Evolutionary conservation across 2,888 invertebrate species (phyloP).

Genomic region (Caenorhabditis drosophilae): DNA sequence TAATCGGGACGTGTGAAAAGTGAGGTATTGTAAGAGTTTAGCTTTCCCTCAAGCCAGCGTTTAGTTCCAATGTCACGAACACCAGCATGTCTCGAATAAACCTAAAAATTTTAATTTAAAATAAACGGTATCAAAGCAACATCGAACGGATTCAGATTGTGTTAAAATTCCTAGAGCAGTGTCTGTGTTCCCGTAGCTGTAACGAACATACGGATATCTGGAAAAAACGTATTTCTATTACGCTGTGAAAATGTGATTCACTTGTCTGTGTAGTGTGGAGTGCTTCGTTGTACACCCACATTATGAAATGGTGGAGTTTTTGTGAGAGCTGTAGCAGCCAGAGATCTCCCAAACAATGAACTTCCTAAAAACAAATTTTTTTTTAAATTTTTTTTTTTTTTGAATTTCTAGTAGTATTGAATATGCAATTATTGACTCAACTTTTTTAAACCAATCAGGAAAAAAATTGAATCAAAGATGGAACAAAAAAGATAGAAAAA

Average conservation of each 20-base stretch:
- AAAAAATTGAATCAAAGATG: constrained; percentile 13
- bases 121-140: neutral
- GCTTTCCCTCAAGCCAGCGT: constrained; percentile 66
- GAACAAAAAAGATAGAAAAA: neutral
- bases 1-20: constrained; percentile 60
- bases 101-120: constrained; percentile 25
- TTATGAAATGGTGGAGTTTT: constrained; percentile 63
- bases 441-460: neutral
- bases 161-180: constrained; percentile 58
- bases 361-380: constrained; percentile 50
- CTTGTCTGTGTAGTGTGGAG: constrained; percentile 65
- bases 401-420: too few species aligned
- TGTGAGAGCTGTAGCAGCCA: constrained; percentile 60
- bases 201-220: constrained; percentile 63
- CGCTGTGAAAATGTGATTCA: constrained; percentile 1
- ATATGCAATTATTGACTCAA: too few species aligned
- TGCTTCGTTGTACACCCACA: constrained; percentile 66
- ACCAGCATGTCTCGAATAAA: constrained; percentile 50
- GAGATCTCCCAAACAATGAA: constrained; percentile 62
- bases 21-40: constrained; percentile 65
- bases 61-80: constrained; percentile 66
- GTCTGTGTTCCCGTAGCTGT: constrained; percentile 58
- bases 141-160: constrained; percentile 61
- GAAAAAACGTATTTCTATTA: neutral
- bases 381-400: constrained; percentile 11